Base-by-base conservation (phyloP, 2,113 vertebrate genomes). In the Xiphias gladius region DNA sequence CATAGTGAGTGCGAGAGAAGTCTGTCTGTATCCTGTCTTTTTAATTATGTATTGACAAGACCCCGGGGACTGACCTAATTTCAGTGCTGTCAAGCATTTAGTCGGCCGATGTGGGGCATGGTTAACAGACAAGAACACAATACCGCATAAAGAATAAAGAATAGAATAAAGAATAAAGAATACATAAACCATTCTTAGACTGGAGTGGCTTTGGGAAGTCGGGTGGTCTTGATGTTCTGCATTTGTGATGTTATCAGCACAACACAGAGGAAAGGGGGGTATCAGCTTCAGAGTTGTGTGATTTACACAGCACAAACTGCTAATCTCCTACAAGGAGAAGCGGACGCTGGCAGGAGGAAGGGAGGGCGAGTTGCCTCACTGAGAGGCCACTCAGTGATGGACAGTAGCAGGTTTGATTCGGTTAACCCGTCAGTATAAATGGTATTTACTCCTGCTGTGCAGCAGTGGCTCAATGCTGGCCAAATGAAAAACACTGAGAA, bases 11-110 rank as follows among this genome's bases (percentile, higher is more conserved):
- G 43, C 43, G 5, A 39, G 10, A 54, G 70, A 67, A 63, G 50
- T 55, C 24, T 63, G 67, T 68, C 76, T 77, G 63, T 65, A 58
- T 92, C 88, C 92, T 86, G 85, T 85, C 65, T 66, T 83, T 92
- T 91, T 95, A 94, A 95, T 95, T 93, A 92, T 80, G 63, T 95
- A 95, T 95, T 85, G 94, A 94, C 71, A 37, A 57, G 68, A 91
- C 87, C 91, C 59, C 61, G 19, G 88, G 93, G 88, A 78, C 62
- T 88, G 92, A 89, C 92, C 92, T 74, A 2, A 64, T 92, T 94
- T 46, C 68, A 81, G 1, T 28, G 62, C 41, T 68, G 66, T 64
- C 64, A 65, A 70, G 70, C 69, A 58, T 83, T 89, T 78, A 50
- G 19, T 76, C 73, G 68, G 59, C 19, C 28, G 32, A 64, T 82